Conservation (phyloP, 2,888 invertebrate genomes). For the Atrina japonica region DNA sequence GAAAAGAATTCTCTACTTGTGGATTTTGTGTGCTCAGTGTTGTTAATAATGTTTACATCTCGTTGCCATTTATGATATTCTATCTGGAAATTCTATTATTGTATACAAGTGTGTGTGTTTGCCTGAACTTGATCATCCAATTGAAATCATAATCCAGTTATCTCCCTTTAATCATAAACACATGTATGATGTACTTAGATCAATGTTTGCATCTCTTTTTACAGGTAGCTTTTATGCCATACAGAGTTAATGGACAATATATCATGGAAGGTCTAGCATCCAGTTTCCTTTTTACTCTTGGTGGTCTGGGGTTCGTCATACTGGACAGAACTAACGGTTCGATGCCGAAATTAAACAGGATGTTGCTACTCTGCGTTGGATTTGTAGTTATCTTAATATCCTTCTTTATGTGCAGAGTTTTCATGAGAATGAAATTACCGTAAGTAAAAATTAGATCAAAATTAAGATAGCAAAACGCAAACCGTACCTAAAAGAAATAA, state of each 20-base stretch:
- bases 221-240: constrained; percentile 98
- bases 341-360: constrained; percentile 91
- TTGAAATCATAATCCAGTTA: too few species aligned
- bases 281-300: constrained; percentile 97
- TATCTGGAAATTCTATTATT: too few species aligned
- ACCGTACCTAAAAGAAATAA: too few species aligned
- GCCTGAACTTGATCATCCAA: too few species aligned
- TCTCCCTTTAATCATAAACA: too few species aligned
- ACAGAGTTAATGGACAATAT: constrained; percentile 98
- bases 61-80: too few species aligned
- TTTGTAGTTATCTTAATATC: constrained; percentile 95
- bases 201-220: too few species aligned
- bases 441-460: constrained; percentile 61
- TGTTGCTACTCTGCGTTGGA: constrained; percentile 93
- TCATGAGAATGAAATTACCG: constrained; percentile 99
- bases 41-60: too few species aligned
- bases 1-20: too few species aligned
- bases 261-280: constrained; percentile 99
- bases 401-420: constrained; percentile 97
- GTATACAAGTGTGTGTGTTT: too few species aligned
- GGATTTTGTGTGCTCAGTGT: too few species aligned
- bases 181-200: too few species aligned
- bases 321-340: constrained; percentile 95
- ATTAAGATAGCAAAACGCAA: background rate
- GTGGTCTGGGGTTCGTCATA: constrained; percentile 97